Percentiles rank a stretch among this genome's conserved stretches.
Evolutionary conservation across 2,888 invertebrate species (phyloP).

Genomic region (Liodrosophila aerea): DNA sequence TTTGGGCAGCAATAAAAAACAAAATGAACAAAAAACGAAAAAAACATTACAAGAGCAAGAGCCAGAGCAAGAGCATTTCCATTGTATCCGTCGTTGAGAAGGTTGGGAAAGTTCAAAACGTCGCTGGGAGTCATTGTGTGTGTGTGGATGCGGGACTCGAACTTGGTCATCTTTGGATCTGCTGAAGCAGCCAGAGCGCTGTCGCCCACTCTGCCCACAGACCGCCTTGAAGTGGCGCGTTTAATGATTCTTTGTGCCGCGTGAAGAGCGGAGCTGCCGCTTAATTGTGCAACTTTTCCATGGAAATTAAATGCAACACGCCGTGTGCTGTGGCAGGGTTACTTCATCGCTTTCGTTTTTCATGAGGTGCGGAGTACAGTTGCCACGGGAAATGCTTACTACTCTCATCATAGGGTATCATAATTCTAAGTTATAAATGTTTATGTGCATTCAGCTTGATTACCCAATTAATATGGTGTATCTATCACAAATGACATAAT

Average conservation of each 20-base stretch:
- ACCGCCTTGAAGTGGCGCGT: too few relatives aligned
- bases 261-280: conserved; percentile 32
- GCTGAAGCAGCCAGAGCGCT: too few relatives aligned
- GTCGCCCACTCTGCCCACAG: conserved; percentile 58
- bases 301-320: conserved; percentile 62
- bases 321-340: conserved; percentile 38
- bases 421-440: too few relatives aligned
- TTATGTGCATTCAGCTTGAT: too few relatives aligned
- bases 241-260: conserved; percentile 66
- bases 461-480: too few relatives aligned
- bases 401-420: too few relatives aligned
- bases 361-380: conserved; percentile 26
- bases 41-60: conserved; percentile 48
- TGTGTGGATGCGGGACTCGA: conserved; percentile 51
- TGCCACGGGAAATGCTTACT: conserved; percentile 43
- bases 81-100: conserved; percentile 54
- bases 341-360: conserved; percentile 79
- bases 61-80: conserved; percentile 58
- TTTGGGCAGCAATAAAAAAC: conserved; percentile 51
- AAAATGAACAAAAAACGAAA: conserved; percentile 16
- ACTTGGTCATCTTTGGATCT: conserved; percentile 9
- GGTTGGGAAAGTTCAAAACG: conserved; percentile 67
- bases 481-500: too few relatives aligned
- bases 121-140: conserved; percentile 51
- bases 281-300: conserved; percentile 76